Base-by-base conservation (phyloP, 2,888 invertebrate genomes). In the Apodemia hepburni region DNA sequence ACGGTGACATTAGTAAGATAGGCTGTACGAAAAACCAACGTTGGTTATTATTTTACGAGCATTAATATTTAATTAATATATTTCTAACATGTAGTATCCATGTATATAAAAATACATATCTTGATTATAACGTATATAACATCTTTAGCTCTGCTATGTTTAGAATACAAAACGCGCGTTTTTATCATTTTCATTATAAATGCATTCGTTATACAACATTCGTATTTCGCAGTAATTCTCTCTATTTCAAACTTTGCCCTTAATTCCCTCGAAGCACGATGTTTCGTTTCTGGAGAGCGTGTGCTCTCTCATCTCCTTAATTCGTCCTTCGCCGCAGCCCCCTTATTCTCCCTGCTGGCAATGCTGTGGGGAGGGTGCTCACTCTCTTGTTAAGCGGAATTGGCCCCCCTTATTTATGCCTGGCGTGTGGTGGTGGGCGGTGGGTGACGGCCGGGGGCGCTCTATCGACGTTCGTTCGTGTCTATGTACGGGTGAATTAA, bases 301-400 rank as follows among this genome's bases (percentile, higher is more conserved):
- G 85, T 85, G 87, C 89, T 90, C 88, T 89, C 89, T 89, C 89
- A 89, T 90, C 91, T 91, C 90, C 91, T 91, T 90, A 91, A 89
- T 89, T 91, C 88, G 91, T 90, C 91, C 91, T 90, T 90, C 91
- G 89, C 88, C 88, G 81, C 89, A 89, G 79, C 89, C 89, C 89
- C 89, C 90, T 84, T 79, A 80, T 83, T 84, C 87, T 82, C 85
- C 86, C 85, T 78, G 74, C 80, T 81, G 80, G 80, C 81, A 76
- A 75, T 78, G 82, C 78, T 75, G 76, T 75, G 78, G 74, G 83
- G 84, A 74, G 86, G 81, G 77, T 78, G 81, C 81, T 81, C 84
- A 79, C 81, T 85, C 86, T 85, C 89, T 87, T 83, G 85, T 86
- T 89, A 87, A 88, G 84, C 86, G 86, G 85, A 84, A 87, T 84